These are phyloP conservation scores for Agonopterix heracliana DNA, from an alignment of 2,888 invertebrate genomes.

Conservation along the genomic window DNA sequence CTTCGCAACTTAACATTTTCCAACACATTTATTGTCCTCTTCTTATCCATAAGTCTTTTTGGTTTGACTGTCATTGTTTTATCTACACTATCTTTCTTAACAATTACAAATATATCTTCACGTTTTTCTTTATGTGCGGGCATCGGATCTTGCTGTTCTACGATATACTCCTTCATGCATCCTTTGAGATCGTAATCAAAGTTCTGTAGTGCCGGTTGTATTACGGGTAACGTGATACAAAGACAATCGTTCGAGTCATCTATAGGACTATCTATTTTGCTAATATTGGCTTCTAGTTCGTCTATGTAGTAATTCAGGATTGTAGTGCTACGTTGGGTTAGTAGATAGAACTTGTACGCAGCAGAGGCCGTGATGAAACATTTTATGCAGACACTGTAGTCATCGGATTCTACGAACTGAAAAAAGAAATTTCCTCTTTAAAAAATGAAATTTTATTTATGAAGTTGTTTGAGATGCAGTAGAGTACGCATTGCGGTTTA, in stretches of 20 bases:
- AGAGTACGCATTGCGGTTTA: too few species aligned
- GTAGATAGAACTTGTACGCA: conserved; percentile 51
- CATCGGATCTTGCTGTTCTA: too few species aligned
- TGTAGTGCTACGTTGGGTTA: conserved; percentile 38
- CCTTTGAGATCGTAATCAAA: conserved; percentile 40
- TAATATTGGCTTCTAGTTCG: conserved; percentile 33
- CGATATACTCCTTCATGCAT: conserved; percentile 15
- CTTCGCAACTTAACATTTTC: conserved; percentile 27
- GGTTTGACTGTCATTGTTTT: conserved; percentile 2
- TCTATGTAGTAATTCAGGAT: conserved; percentile 43
- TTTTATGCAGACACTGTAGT: conserved; percentile 45
- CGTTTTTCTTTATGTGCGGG: too few species aligned
- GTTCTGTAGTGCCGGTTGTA: conserved; percentile 19
- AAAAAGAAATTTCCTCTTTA: conserved; percentile 16
- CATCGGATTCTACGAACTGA: conserved; percentile 39
- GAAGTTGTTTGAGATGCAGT: too few species aligned
- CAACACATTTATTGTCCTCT: conserved; percentile 14
- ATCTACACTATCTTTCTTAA: conserved; percentile 1
- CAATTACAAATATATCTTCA: too few species aligned
- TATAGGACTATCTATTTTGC: conserved; percentile 27
- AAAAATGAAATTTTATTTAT: too few species aligned
- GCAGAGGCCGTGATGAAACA: conserved; percentile 46
- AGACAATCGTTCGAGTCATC: conserved; percentile 28
- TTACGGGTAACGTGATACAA: conserved; percentile 42
- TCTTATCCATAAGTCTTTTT: conserved; percentile 3